Base-by-base conservation (phyloP, 2,888 invertebrate genomes). In the Alentia gelatinosa region DNA sequence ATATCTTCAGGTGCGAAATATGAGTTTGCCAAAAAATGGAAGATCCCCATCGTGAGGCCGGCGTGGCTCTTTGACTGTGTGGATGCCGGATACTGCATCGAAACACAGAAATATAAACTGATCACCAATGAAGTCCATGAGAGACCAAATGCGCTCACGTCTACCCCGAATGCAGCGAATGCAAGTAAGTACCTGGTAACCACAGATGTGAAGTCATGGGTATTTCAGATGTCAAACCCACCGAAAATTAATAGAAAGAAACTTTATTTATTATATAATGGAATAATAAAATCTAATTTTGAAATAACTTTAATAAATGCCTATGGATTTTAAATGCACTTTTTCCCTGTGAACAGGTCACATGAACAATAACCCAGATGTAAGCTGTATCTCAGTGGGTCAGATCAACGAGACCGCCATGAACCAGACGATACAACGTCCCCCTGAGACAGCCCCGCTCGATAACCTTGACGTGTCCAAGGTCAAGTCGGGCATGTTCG, bases 41-140 rank as follows among this genome's bases (percentile, higher is more conserved):
- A 96, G 63, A 96, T 97, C n/a, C 97, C 97, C 63, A 98, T 98
- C 94, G 97, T 99, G 0, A 96, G 97, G 23, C 97, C 97, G 0
- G 96, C 97, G 0, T 99, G 99, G 99, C 96, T 98, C 63, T 97
- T 97, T 90, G 98, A 98, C 42, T 98, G 90, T 26, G 15, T 95
- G 86, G 96, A 97, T 39, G 97, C 97, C 39, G 98, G 98, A 0
- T 97, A 97, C 92, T 96, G 95, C 92, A 93, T 94, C 86, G 95
- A 95, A 88, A 95, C 95, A n/a, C n/a, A 75, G 26, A 88, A 89
- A 4, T 93, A 91, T 47, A 50, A 79, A 19, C 90, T 93, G 12
- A 68, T 9, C n/a, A 33, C 42, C 1, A 7, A 35, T 19, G 35
- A 79, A 1, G 23, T 12, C 15, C 37, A 19, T 7, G 23, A 37